These are phyloP conservation scores for Lordiphosa stackelbergi DNA, from an alignment of 1,140 invertebrate genomes.

Conservation along the genomic window DNA sequence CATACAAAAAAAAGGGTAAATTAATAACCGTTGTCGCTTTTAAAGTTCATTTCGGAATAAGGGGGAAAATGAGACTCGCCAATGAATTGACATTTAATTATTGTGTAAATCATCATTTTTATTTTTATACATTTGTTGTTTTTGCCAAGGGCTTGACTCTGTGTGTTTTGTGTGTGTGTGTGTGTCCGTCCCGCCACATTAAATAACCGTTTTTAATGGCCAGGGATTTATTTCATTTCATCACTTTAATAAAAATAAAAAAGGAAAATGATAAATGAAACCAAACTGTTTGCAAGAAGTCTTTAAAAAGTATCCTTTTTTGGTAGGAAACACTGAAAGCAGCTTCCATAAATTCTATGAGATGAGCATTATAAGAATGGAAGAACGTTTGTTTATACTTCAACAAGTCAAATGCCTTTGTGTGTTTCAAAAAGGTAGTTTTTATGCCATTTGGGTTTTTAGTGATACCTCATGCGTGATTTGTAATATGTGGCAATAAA, in stretches of 20 bases:
- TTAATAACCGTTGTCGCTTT: slow-evolving; percentile 63
- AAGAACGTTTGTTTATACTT: too few relatives aligned
- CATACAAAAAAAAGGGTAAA: slow-evolving; percentile 43
- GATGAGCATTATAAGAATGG: too few relatives aligned
- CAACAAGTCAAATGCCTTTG: too few relatives aligned
- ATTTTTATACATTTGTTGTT: slow-evolving; percentile 22
- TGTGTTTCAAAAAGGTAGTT: too few relatives aligned
- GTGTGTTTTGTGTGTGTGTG: slow-evolving; percentile 6
- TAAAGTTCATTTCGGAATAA: slow-evolving; percentile 44
- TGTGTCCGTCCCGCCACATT: slow-evolving; percentile 32
- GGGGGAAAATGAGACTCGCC: slow-evolving; percentile 12
- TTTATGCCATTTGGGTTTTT: too few relatives aligned
- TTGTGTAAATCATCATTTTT: slow-evolving; percentile 67
- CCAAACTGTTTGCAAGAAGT: background rate
- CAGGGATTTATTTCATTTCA: slow-evolving; percentile 36
- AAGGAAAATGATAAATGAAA: background rate
- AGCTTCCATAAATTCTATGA: too few relatives aligned
- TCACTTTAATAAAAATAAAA: slow-evolving; percentile 29
- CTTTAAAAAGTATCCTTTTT: too few relatives aligned
- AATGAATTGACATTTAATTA: slow-evolving; percentile 72
- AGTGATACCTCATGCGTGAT: too few relatives aligned
- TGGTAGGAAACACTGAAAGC: too few relatives aligned
- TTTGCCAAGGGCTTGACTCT: slow-evolving; percentile 1
- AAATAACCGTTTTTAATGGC: slow-evolving; percentile 56
- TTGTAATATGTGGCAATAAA: too few relatives aligned